These are phyloP conservation scores for Tenthredo livida DNA, from an alignment of 2,888 invertebrate genomes.

Conservation along the genomic window DNA sequence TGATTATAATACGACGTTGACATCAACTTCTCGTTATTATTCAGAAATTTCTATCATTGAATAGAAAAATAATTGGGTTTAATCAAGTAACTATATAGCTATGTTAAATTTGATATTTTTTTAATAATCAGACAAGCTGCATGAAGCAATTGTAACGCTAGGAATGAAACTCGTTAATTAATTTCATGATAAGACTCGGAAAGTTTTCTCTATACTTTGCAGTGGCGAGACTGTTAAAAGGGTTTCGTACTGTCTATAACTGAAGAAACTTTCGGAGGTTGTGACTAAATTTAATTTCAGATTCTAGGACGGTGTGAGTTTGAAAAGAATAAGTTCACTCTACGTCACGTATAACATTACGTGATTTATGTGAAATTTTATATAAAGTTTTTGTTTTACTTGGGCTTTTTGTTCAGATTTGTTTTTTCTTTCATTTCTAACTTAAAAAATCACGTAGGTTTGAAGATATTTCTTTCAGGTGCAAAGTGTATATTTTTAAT, in stretches of 20 bases:
- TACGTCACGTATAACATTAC: neutral
- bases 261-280: neutral
- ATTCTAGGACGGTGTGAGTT: neutral
- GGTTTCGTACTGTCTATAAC: slow-evolving; percentile 5
- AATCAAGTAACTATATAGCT: too few species aligned
- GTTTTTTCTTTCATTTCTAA: neutral
- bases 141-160: neutral
- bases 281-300: slow-evolving; percentile 4
- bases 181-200: neutral
- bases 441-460: neutral
- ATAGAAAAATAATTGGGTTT: neutral
- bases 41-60: neutral
- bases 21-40: neutral
- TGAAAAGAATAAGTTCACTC: neutral
- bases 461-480: neutral
- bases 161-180: slow-evolving; percentile 29
- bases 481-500: neutral
- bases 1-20: neutral
- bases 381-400: neutral
- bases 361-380: neutral
- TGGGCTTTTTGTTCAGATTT: neutral
- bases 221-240: neutral
- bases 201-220: neutral
- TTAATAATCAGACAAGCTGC: neutral
- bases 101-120: neutral